phyloP scores from a whole-genome alignment of 2,888 invertebrate species.

The Orchesella flavescens region DNA sequence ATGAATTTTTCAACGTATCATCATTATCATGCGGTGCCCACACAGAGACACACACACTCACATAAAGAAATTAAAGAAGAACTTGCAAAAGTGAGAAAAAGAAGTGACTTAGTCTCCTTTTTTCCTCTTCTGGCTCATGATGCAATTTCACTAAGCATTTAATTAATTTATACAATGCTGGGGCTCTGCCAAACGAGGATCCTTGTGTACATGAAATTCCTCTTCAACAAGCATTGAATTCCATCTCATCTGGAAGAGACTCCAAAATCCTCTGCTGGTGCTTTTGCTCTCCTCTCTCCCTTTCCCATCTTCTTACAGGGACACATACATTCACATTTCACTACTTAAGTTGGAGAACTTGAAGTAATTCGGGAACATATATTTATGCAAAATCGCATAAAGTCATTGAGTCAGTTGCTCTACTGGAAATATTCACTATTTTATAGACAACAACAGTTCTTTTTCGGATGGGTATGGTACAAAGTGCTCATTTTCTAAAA shows the following conservation, averaged over 20 bases:
- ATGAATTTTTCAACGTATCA: not conserved
- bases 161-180: conserved; percentile 68
- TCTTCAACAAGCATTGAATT: conserved; percentile 40
- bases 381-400: conserved; percentile 60
- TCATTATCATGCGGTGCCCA: no score
- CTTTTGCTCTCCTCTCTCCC: conserved; percentile 24
- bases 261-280: conserved; percentile 11
- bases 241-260: conserved; percentile 33
- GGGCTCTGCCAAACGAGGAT: conserved; percentile 60
- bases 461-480: conserved; percentile 35
- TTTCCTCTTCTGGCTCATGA: conserved; percentile 60
- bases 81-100: conserved; percentile 34
- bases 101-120: conserved; percentile 45
- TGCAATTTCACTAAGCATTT: conserved; percentile 67
- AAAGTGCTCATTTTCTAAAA: conserved; percentile 44
- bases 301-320: not conserved
- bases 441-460: conserved; percentile 56
- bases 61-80: conserved; percentile 34
- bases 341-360: not conserved
- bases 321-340: not conserved
- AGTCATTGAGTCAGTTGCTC: conserved; percentile 44
- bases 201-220: conserved; percentile 39
- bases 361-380: conserved; percentile 41
- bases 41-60: not conserved
- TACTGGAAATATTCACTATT: conserved; percentile 48